These are phyloP conservation scores for Hypomesus transpacificus DNA, from an alignment of 2,113 vertebrate species.

Conservation along the genomic window DNA sequence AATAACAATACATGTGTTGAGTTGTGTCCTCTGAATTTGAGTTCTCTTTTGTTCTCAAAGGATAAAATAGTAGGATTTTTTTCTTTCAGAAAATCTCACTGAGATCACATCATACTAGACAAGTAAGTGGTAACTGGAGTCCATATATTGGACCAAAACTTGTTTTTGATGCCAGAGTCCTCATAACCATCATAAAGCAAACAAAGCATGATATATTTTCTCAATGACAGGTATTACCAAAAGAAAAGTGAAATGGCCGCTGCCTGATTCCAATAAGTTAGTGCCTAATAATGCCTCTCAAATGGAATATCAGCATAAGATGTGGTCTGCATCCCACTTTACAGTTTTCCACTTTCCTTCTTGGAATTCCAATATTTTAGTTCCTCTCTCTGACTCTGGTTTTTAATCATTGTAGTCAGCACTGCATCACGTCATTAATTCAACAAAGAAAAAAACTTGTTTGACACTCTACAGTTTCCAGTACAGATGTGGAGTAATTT, in stretches of 20 bases:
- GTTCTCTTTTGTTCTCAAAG: too few species aligned
- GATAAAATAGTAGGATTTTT: too few species aligned
- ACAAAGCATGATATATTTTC: too few species aligned
- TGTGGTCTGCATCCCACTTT: background rate
- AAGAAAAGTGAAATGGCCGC: background rate
- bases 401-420: slow-evolving; percentile 37
- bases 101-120: too few species aligned
- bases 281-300: background rate
- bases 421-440: slow-evolving; percentile 37
- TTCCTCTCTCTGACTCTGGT: slow-evolving; percentile 21
- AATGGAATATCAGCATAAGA: background rate
- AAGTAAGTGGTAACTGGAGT: too few species aligned
- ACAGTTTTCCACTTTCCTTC: slow-evolving; percentile 28
- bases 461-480: slow-evolving; percentile 57
- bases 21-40: too few species aligned
- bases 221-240: too few species aligned
- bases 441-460: slow-evolving; percentile 35
- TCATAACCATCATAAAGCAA: too few species aligned
- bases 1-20: too few species aligned
- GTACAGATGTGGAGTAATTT: slow-evolving; percentile 62
- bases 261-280: background rate
- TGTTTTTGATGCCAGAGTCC: background rate
- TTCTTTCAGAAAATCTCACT: too few species aligned
- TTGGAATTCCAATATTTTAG: slow-evolving; percentile 32
- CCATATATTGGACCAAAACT: too few species aligned